Conservation (phyloP, 2,888 invertebrate species). For the Trachelus troglodyta region DNA sequence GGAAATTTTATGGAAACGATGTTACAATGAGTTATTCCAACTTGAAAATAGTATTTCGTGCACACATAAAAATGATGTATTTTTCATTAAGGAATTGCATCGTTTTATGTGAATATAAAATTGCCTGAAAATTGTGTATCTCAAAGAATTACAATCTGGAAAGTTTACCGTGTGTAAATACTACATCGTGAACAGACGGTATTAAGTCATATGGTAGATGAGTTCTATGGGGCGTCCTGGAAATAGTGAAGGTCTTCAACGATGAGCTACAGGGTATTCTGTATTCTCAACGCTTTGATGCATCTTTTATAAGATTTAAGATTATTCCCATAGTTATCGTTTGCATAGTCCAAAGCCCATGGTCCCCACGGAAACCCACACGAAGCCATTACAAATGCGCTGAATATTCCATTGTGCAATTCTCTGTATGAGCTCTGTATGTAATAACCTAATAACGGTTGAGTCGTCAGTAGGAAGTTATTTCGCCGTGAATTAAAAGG, state of each 20-base stretch:
- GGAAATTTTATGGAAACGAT: not conserved
- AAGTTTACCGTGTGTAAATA: not conserved
- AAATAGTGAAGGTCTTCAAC: not conserved
- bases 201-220: no score
- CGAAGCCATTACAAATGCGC: not conserved
- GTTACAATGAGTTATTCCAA: not conserved
- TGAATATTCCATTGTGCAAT: not conserved
- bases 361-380: not conserved
- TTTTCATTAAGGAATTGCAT: not conserved
- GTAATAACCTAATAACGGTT: not conserved
- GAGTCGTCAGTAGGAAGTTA: not conserved
- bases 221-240: no score
- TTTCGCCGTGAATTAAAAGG: not conserved
- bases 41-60: not conserved
- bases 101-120: not conserved
- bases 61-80: not conserved
- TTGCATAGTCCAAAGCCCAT: not conserved
- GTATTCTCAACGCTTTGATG: not conserved
- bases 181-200: not conserved
- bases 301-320: not conserved
- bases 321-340: not conserved
- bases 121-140: not conserved
- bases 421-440: not conserved
- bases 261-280: not conserved
- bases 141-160: not conserved